Base-by-base conservation (phyloP, 2,888 invertebrate species). In the Hirtodrosophila histrioides region DNA sequence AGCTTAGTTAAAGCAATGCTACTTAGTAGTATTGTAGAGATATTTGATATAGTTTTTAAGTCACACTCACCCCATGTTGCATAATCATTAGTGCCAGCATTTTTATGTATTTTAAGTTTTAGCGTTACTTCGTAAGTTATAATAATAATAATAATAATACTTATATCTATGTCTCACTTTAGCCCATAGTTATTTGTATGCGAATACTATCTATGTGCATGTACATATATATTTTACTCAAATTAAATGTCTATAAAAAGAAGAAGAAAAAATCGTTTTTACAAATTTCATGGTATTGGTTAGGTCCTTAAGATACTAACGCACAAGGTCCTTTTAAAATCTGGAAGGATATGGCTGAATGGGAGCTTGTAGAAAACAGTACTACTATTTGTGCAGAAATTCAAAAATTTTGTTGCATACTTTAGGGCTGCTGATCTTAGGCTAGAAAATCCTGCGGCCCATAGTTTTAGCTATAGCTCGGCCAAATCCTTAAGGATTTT, bases 1-100 rank as follows among this genome's bases (percentile, higher is more conserved):
- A 54, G 27, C 10, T 51, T n/a, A 55, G 17, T 37, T 41, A n/a
- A 61, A 31, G 48, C 56, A 61, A 55, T 75, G 61, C 75, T 57
- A 71, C 79, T 33, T 57, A 66, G 83, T 82, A 61, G 65, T 40
- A 63, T 68, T 82, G 50, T 46, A 35, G 40, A 45, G 41, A 63
- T 39, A 64, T 73, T 72, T 70, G 45, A 78, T 57, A 60, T 72
- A 83, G 67, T 23, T 51, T n/a, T n/a, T 86, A 79, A 56, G 64
- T 35, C 11, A 41, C 50, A 46, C 45, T 23, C 44, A 64, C 44
- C 29, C 29, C 36, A 35, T 58, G 31, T 49, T 57, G 23, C 37
- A 61, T 61, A 33, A n/a, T 46, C 9, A 40, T 35, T 33, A 64
- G 33, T 39, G 40, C 17, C 37, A 57, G 48, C 49, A 65, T 69